These are phyloP conservation scores for Rotaria magnacalcarata DNA, from an alignment of 2,888 invertebrate species.

Conservation along the genomic window DNA sequence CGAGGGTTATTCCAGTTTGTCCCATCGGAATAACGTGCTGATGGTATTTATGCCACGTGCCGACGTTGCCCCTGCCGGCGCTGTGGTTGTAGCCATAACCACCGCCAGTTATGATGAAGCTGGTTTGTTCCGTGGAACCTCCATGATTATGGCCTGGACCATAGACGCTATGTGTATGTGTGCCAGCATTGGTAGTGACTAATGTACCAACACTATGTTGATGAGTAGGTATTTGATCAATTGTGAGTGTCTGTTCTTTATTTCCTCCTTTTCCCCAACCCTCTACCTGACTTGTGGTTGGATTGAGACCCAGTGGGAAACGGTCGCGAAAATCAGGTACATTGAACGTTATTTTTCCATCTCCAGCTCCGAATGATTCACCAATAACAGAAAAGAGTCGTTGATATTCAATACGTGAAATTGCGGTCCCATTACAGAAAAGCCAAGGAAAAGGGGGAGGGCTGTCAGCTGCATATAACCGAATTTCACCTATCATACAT, in stretches of 20 bases:
- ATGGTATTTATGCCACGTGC: neutral
- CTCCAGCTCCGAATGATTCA: neutral
- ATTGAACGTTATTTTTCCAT: neutral
- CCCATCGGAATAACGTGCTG: neutral
- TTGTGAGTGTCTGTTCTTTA: neutral
- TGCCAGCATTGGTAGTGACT: neutral
- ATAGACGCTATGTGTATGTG: neutral
- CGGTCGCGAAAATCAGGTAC: neutral
- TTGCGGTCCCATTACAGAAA: neutral
- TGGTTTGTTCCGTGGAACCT: neutral
- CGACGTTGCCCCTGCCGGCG: too few species aligned
- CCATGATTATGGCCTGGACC: slow-evolving; percentile 3
- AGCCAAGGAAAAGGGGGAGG: neutral
- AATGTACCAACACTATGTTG: neutral
- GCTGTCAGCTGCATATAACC: neutral
- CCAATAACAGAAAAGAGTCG: neutral
- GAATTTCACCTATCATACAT: neutral
- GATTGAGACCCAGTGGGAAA: neutral
- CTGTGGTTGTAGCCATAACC: too few species aligned
- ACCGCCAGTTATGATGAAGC: too few species aligned
- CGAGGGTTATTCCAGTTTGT: neutral
- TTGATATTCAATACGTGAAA: neutral
- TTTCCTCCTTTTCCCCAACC: neutral
- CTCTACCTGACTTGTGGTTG: neutral
- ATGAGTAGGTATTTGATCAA: neutral